These are phyloP conservation scores for Centrocercus urophasianus DNA, from an alignment of 2,113 vertebrate genomes.

Conservation along the genomic window DNA sequence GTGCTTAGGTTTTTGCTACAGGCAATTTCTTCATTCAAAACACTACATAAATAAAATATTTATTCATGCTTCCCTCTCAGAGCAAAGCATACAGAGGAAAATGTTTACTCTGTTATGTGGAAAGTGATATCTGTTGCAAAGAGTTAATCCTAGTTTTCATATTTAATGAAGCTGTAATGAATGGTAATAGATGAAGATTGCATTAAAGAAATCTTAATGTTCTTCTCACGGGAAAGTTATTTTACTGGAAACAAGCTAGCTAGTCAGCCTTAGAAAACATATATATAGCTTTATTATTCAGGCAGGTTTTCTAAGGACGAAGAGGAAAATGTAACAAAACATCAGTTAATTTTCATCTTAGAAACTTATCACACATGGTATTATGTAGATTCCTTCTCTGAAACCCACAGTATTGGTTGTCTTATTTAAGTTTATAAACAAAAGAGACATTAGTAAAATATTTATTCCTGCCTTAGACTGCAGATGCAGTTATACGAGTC, in stretches of 20 bases:
- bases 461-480: background rate
- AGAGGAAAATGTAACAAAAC: background rate
- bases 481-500: background rate
- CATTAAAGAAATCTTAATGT: slow-evolving; percentile 61
- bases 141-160: slow-evolving; percentile 67
- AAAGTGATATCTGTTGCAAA: slow-evolving; percentile 13
- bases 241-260: slow-evolving; percentile 65
- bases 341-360: background rate
- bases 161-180: slow-evolving; percentile 72
- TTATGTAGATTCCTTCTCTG: background rate
- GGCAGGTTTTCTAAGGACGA: slow-evolving; percentile 35
- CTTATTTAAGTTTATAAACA: background rate
- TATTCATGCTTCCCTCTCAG: background rate
- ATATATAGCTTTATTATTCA: background rate
- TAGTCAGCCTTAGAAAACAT: slow-evolving; percentile 47
- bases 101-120: slow-evolving; percentile 23
- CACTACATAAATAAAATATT: slow-evolving; percentile 58
- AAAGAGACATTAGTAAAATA: background rate
- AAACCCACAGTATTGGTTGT: background rate
- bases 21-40: slow-evolving; percentile 34
- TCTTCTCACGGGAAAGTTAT: slow-evolving; percentile 62
- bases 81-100: background rate
- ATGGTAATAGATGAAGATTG: slow-evolving; percentile 69
- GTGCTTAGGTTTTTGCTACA: background rate
- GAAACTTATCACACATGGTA: background rate